Evolutionary conservation across 2,888 invertebrate genomes (phyloP).

Genomic region (Melinopterus prodromus): DNA sequence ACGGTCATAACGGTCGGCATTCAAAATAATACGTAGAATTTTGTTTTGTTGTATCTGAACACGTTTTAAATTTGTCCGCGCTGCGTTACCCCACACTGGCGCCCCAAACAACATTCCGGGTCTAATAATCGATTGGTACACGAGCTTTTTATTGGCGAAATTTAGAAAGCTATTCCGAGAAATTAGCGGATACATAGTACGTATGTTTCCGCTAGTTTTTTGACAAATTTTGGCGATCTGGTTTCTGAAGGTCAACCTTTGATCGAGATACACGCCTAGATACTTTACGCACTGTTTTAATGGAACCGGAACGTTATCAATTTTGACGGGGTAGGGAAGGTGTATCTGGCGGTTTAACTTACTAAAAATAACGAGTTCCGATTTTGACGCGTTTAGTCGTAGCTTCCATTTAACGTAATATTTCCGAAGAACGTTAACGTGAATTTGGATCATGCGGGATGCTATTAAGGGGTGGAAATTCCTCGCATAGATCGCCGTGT

Average conservation of each 20-base stretch:
- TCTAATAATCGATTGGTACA: not conserved
- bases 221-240: too few relatives aligned
- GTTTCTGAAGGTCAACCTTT: too few relatives aligned
- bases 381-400: not conserved
- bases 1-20: too few relatives aligned
- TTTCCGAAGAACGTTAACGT: not conserved
- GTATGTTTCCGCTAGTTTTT: not conserved
- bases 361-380: not conserved
- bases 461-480: not conserved
- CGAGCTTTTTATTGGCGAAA: not conserved
- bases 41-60: not conserved
- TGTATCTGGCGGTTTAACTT: not conserved
- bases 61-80: not conserved
- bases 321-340: not conserved
- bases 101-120: not conserved
- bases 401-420: not conserved
- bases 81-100: not conserved
- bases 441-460: not conserved
- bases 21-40: too few relatives aligned
- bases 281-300: too few relatives aligned
- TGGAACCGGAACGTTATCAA: not conserved
- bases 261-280: too few relatives aligned
- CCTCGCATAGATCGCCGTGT: constrained; percentile 6
- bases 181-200: not conserved
- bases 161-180: not conserved